These are phyloP conservation scores for Amiota minor DNA, from an alignment of 2,888 invertebrate species.

Conservation along the genomic window DNA sequence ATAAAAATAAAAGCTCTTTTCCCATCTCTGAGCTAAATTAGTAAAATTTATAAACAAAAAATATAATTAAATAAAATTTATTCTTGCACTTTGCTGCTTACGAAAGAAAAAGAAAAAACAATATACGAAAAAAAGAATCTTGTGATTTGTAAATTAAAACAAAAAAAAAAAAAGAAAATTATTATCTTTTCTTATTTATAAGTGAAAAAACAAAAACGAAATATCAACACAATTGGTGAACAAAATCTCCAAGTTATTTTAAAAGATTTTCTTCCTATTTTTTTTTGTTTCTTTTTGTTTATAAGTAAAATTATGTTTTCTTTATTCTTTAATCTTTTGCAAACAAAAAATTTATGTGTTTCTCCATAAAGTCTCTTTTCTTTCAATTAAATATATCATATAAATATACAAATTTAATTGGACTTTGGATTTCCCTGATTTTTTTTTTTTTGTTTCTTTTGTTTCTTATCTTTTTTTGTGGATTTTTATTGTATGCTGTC, in stretches of 20 bases:
- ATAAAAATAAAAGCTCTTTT: too few species aligned
- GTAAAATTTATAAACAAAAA: slow-evolving; percentile 58
- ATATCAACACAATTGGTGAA: background rate
- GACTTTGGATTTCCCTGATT: background rate
- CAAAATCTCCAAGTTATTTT: background rate
- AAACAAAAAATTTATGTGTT: background rate
- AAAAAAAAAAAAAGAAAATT: slow-evolving; percentile 49
- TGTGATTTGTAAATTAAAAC: slow-evolving; percentile 64
- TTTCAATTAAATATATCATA: background rate
- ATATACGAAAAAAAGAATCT: slow-evolving; percentile 49
- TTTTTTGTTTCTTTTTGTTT: background rate
- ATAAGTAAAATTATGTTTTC: background rate
- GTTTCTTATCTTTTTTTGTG: too few species aligned
- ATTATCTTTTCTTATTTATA: slow-evolving; percentile 19
- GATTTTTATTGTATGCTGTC: too few species aligned
- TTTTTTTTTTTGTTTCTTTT: background rate
- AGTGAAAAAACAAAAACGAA: background rate
- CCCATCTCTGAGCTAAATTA: slow-evolving; percentile 36
- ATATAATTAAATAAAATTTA: slow-evolving; percentile 40
- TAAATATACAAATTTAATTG: background rate
- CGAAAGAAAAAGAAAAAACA: slow-evolving; percentile 30
- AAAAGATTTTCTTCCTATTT: background rate
- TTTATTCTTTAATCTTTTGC: background rate
- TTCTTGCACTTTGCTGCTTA: slow-evolving; percentile 11
- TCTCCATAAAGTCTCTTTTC: background rate